Percentiles rank a stretch among this genome's conserved stretches.
Conservation (phyloP, 2,113 vertebrate species). For the Callospermophilus lateralis region DNA sequence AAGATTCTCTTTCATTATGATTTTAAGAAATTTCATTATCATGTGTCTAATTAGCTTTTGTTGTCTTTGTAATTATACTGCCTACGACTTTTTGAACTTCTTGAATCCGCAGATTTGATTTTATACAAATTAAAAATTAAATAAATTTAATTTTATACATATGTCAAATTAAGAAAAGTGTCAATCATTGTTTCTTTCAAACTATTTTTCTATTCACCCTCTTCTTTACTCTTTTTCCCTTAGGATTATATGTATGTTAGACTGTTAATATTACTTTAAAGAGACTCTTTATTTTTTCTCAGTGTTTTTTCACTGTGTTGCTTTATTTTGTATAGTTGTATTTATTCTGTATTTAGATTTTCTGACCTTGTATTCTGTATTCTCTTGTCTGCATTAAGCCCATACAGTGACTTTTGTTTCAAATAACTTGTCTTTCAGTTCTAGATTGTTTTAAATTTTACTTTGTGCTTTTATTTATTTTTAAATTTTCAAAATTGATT, state of each 20-base stretch:
- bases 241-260: neutral
- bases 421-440: neutral
- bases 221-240: neutral
- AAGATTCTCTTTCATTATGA: neutral
- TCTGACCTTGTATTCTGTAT: neutral
- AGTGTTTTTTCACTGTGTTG: neutral
- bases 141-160: neutral
- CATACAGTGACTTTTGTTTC: neutral
- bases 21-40: conserved; percentile 25
- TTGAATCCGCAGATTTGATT: neutral
- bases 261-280: neutral
- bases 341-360: neutral
- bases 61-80: neutral
- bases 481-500: no score
- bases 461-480: no score
- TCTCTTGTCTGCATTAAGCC: neutral
- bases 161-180: neutral
- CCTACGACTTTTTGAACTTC: neutral
- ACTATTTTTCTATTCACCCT: neutral
- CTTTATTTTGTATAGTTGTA: neutral
- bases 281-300: neutral
- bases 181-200: neutral
- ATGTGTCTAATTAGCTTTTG: neutral
- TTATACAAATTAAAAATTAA: neutral
- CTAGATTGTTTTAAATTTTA: neutral